These are phyloP conservation scores for Apodemia hepburni DNA, from an alignment of 2,888 invertebrate species.

Conservation along the genomic window DNA sequence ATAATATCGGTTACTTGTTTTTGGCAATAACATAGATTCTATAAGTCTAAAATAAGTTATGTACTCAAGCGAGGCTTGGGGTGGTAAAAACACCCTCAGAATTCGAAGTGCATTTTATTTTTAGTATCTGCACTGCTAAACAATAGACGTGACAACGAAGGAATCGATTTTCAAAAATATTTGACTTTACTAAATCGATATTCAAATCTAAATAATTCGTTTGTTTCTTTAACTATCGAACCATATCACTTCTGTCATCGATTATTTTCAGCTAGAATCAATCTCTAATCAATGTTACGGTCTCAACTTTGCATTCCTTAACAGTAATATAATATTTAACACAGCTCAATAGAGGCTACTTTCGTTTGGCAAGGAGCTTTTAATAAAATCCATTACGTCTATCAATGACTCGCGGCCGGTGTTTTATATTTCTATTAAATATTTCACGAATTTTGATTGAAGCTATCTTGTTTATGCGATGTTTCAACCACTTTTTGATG, in stretches of 20 bases:
- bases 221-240: background rate
- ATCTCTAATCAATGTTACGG: constrained; percentile 2
- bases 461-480: constrained; percentile 28
- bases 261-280: constrained; percentile 7
- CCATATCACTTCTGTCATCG: constrained; percentile 4
- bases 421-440: constrained; percentile 26
- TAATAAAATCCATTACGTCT: constrained; percentile 10
- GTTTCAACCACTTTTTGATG: constrained; percentile 26
- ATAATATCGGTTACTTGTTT: too few relatives aligned
- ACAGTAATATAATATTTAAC: background rate
- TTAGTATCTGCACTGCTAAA: too few relatives aligned
- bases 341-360: background rate
- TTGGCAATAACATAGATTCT: too few relatives aligned
- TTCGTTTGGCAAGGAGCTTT: background rate
- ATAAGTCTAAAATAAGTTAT: too few relatives aligned
- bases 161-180: too few relatives aligned
- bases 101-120: too few relatives aligned
- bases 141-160: too few relatives aligned
- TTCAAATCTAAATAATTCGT: too few relatives aligned
- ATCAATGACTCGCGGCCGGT: constrained; percentile 9
- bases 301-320: background rate
- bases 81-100: too few relatives aligned
- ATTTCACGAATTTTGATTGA: constrained; percentile 55
- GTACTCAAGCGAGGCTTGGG: too few relatives aligned
- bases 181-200: too few relatives aligned